Evolutionary conservation across 2,797 vertebrate genomes (phyloP), one percentile per base, ranked within the genome.

Genomic region (Mionectes olivaceus): DNA sequence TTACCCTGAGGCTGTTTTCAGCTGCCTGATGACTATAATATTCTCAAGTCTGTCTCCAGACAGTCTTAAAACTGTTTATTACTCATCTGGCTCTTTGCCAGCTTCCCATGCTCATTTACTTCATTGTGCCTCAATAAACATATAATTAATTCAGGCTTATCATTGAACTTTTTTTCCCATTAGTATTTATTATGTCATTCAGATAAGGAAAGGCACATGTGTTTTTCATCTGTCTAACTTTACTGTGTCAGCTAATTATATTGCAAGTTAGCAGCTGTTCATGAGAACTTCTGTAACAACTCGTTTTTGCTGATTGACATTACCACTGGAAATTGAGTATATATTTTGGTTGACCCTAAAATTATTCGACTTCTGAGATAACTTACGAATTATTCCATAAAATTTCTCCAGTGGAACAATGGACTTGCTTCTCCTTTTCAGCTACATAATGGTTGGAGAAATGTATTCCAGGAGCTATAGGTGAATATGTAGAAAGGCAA

Each of bases 81-180:
- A 96, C 82, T 96, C 95, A 95, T 96, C 94, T 98, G 98, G 96
- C 87, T 87, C 41, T 83, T 93, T 96, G 94, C 97, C 97, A 98
- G 23, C 61, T 96, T 97, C 90, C 87, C 63, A 2, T 92, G 65
- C 73, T 96, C 91, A 95, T 97, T 97, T 96, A 88, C 76, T 97
- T 96, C 83, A 79, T 30, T 83, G 74, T 95, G 70, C 73, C 71
- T 97, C 87, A 83, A 77, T 96, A 97, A 97, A 82, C 94, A 89
- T 96, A 88, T 93, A 95, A 98, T 98, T 97, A 98, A 97, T 97
- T 94, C 87, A 97, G 60, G 74, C 57, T 95, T 93, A 92, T 97
- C 94, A 95, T 64, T 91, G 67, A 96, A 94, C 44, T 95, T 94
- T 95, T 84, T 74, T 94, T 87, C 80, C 11, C 30, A 71, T 95